Percentiles rank a stretch among this genome's conserved stretches.
These are phyloP conservation scores for Micromussa lordhowensis DNA, from an alignment of 92 coral and sea anemone species.

Conservation along the genomic window DNA sequence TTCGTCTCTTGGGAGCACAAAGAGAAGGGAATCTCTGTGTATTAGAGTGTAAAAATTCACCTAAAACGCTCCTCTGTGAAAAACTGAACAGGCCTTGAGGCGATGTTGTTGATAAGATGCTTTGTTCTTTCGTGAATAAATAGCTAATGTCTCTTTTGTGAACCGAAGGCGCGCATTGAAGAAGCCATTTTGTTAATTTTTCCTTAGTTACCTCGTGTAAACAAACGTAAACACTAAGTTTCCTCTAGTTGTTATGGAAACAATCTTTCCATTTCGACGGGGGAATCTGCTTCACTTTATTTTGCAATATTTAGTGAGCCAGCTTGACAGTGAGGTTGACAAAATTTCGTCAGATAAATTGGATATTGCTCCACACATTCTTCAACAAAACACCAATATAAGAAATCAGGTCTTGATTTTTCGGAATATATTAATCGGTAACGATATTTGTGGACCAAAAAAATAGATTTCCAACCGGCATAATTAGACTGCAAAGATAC, in stretches of 20 bases:
- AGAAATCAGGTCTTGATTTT: not conserved
- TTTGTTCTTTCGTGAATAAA: not conserved
- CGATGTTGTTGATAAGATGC: not conserved
- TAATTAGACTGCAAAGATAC: not conserved
- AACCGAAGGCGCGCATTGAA: not conserved
- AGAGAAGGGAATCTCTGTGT: too few relatives aligned
- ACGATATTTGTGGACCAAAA: not conserved
- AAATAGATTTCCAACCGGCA: not conserved
- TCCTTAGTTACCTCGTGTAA: not conserved
- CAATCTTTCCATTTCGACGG: not conserved
- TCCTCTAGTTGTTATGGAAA: not conserved
- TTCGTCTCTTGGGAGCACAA: too few relatives aligned
- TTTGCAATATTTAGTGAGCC: not conserved
- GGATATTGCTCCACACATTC: not conserved
- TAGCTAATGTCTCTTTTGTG: not conserved
- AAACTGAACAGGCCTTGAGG: too few relatives aligned
- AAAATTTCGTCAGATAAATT: not conserved
- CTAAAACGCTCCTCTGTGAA: too few relatives aligned
- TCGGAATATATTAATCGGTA: not conserved
- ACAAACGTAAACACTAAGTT: not conserved
- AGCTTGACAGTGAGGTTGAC: not conserved
- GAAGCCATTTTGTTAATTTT: not conserved
- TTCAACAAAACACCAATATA: too few relatives aligned
- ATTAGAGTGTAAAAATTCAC: too few relatives aligned
- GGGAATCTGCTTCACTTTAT: not conserved